These are phyloP conservation scores for Rhagium mordax DNA, from an alignment of 2,888 invertebrate species.

Conservation along the genomic window DNA sequence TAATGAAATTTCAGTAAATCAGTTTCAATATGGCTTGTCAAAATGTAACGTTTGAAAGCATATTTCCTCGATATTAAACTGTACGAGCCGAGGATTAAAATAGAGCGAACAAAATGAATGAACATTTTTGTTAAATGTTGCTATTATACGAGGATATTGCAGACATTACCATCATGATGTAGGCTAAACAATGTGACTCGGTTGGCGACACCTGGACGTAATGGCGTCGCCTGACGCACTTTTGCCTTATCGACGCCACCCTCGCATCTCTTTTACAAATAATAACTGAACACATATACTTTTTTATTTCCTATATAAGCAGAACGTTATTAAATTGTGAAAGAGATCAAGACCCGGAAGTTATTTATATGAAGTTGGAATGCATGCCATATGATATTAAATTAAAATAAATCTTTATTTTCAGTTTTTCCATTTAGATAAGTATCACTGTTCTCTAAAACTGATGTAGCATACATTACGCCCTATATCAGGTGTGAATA, in stretches of 20 bases:
- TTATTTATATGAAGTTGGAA: background rate
- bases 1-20: constrained; percentile 12
- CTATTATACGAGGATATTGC: constrained; percentile 47
- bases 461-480: no score
- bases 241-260: constrained; percentile 40
- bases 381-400: background rate
- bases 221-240: constrained; percentile 45
- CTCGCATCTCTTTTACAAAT: constrained; percentile 28
- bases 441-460: background rate
- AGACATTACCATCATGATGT: constrained; percentile 45
- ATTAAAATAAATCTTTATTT: background rate
- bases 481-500: no score
- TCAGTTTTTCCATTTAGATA: background rate
- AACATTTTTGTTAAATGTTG: constrained; percentile 44
- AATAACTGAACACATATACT: constrained; percentile 3
- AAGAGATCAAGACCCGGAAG: background rate
- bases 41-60: constrained; percentile 8
- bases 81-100: constrained; percentile 23
- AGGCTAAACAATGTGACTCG: constrained; percentile 49
- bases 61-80: constrained; percentile 19
- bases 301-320: background rate
- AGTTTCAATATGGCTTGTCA: constrained; percentile 17
- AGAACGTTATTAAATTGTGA: constrained; percentile 3
- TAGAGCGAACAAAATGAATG: constrained; percentile 25
- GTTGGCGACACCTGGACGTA: constrained; percentile 48